Percentiles rank a stretch among this genome's conserved stretches.
Evolutionary conservation across 2,113 vertebrate species (phyloP).

Genomic region (Colius striatus): DNA sequence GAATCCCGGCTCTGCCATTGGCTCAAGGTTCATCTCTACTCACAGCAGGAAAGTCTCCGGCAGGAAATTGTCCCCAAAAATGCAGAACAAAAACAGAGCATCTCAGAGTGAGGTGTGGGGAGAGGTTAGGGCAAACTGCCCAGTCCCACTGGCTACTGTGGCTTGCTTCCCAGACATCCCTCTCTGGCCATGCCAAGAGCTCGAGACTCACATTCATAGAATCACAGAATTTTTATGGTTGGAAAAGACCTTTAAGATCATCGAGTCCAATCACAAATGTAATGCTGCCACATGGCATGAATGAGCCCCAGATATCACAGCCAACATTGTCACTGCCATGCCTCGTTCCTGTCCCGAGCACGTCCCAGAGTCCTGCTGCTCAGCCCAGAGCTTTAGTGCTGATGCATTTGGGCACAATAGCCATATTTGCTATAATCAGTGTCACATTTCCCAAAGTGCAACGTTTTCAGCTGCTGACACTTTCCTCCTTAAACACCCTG

Average conservation of each 20-base stretch:
- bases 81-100: neutral
- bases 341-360: neutral
- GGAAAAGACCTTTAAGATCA: too few species aligned
- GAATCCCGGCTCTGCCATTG: fast-evolving
- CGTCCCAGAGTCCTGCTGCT: neutral
- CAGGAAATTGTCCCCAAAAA: neutral
- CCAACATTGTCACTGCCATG: fast-evolving
- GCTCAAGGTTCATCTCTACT: neutral
- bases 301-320: neutral
- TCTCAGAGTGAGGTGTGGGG: neutral
- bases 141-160: neutral
- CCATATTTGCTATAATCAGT: fast-evolving
- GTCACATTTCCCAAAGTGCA: fast-evolving
- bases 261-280: too few species aligned
- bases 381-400: fast-evolving
- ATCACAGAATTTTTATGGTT: too few species aligned
- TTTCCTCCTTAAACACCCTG: neutral
- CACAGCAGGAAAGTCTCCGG: fast-evolving
- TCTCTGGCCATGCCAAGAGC: neutral
- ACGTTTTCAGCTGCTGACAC: fast-evolving
- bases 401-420: fast-evolving
- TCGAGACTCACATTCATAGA: neutral
- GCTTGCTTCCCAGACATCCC: neutral
- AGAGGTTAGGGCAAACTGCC: neutral
- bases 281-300: neutral